Evolutionary conservation across 2,888 invertebrate species (phyloP).

Genomic region (Julus scandinavius): DNA sequence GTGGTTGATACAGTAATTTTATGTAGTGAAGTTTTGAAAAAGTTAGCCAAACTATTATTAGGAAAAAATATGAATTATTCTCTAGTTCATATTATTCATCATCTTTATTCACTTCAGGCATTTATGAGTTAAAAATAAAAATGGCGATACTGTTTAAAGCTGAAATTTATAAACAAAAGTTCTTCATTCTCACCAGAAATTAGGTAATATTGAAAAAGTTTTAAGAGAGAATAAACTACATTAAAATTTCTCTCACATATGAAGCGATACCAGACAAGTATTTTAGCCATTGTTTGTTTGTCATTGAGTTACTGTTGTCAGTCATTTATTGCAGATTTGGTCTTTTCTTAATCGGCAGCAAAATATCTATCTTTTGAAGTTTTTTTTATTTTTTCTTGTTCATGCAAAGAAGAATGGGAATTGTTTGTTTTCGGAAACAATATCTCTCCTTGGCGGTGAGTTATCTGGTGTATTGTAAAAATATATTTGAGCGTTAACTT

Average conservation of each 20-base stretch:
- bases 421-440: slow-evolving; percentile 51
- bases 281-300: background rate
- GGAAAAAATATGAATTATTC: too few species aligned
- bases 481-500: slow-evolving; percentile 45
- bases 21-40: too few species aligned
- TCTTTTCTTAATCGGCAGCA: slow-evolving; percentile 17
- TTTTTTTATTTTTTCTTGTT: slow-evolving; percentile 53
- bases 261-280: background rate
- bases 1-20: too few species aligned
- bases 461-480: slow-evolving; percentile 51
- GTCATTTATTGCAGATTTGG: background rate
- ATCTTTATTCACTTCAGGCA: too few species aligned
- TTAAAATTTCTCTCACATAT: background rate
- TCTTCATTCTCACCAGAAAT: too few species aligned
- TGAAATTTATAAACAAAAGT: too few species aligned
- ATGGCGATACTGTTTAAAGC: background rate
- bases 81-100: too few species aligned
- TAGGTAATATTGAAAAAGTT: too few species aligned
- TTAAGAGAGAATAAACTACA: background rate
- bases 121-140: background rate
- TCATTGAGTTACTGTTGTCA: slow-evolving; percentile 7
- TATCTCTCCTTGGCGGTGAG: slow-evolving; percentile 54
- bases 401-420: slow-evolving; percentile 54
- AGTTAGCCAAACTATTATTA: too few species aligned
- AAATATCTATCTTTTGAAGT: slow-evolving; percentile 50